Evolutionary conservation across 1,140 invertebrate genomes (phyloP), one percentile per base, ranked within the genome.

Genomic region (Brachionus plicatilis): DNA sequence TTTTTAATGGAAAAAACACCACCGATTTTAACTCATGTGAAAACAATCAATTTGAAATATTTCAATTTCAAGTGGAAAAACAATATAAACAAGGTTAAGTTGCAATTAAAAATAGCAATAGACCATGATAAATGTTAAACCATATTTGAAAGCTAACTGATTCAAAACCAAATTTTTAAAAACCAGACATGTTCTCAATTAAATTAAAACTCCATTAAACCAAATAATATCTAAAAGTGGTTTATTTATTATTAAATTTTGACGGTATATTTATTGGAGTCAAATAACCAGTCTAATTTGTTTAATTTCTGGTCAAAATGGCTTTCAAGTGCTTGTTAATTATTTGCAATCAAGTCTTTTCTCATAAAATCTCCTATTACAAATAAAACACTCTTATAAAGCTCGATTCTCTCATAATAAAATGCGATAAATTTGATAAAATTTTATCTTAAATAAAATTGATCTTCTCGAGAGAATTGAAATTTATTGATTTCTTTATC

Each of bases 201-300:
- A 60, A 60, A 60, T 60, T 60, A 60, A 60, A 60, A 60, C 17
- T 20, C 20, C 53, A 60, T 60, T 60, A 60, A 20, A 60, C 17
- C n/a, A 60, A 60, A 60, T 17, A 60, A 37, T 9, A 60, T 27
- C 17, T 20, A 60, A 60, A 68, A 33, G 33, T 33, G 27, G 66
- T 68, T 68, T 68, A 68, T 68, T 68, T 41, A 41, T 33, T 33
- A 33, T 12, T 33, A 68, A 17, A 11, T 68, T 14, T 68, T 33
- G 33, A 68, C 66, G 66, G 66, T 68, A 68, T 68, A 68, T 17
- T 72, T 14, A 41, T 41, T 41, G 6, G 45, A 76, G 24, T 76
- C 72, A 76, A 76, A 76, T 76, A 45, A 76, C 72, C 72, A 76
- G 72, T 50, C 72, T 76, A 50, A 76, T 37, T 76, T 37, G 11